Percentiles rank a stretch among this genome's conserved stretches.
phyloP scores from a whole-genome alignment of 2,113 vertebrate genomes.

The Anoura caudifer region DNA sequence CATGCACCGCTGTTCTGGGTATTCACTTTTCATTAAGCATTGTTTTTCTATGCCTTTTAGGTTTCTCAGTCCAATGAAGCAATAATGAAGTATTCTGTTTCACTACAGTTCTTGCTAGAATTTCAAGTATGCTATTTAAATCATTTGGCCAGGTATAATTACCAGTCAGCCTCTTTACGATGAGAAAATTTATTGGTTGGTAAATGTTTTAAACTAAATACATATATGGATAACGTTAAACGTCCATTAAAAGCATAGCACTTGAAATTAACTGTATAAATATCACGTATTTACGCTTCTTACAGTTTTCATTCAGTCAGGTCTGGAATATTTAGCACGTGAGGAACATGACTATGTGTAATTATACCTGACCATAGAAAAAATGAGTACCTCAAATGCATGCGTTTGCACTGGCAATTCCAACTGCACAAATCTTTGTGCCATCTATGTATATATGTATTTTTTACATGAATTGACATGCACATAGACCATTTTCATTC shows the following conservation, averaged over 20 bases:
- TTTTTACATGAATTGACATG: constrained; percentile 64
- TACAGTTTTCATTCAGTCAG: constrained; percentile 56
- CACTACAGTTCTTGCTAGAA: constrained; percentile 68
- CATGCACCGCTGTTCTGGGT: not conserved
- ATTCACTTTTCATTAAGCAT: constrained; percentile 43
- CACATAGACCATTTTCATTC: constrained; percentile 14
- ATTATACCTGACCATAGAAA: constrained; percentile 74
- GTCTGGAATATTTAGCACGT: constrained; percentile 63
- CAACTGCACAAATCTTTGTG: constrained; percentile 74
- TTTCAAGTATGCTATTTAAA: constrained; percentile 66
- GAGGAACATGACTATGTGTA: constrained; percentile 54
- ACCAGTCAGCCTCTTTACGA: constrained; percentile 47
- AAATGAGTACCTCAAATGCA: constrained; percentile 80
- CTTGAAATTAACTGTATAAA: constrained; percentile 58
- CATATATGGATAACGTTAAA: constrained; percentile 52
- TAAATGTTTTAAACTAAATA: constrained; percentile 60
- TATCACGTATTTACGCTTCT: constrained; percentile 46
- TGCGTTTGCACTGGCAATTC: constrained; percentile 79
- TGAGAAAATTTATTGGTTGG: constrained; percentile 34
- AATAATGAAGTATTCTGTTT: constrained; percentile 81
- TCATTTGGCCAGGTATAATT: constrained; percentile 75
- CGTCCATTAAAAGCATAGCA: constrained; percentile 41
- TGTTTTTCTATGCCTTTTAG: constrained; percentile 67
- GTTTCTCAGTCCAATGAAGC: constrained; percentile 76
- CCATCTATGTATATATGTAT: constrained; percentile 65